A percentile compares a stretch with the other conserved stretches of the same genome.
Evolutionary conservation across 2,113 vertebrate species (phyloP).

Genomic region (Myxocyprinus asiaticus): DNA sequence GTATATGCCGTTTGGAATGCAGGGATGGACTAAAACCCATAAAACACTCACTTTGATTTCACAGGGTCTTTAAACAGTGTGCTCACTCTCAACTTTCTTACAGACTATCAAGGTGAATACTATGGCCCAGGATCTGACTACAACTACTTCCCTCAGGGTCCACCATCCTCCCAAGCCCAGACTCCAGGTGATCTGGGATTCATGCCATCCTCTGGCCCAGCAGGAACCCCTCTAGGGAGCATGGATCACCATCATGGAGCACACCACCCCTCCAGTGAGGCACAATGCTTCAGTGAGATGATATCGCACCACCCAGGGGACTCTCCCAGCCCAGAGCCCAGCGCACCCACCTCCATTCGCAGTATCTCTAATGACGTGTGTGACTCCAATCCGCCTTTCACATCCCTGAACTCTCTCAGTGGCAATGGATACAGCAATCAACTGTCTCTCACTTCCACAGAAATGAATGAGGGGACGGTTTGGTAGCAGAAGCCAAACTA

Average conservation of each 20-base stretch:
- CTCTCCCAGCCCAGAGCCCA: slow-evolving; percentile 94
- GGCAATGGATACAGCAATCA: slow-evolving; percentile 91
- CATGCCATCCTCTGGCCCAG: slow-evolving; percentile 88
- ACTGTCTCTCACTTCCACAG: slow-evolving; percentile 90
- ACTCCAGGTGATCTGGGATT: slow-evolving; percentile 94
- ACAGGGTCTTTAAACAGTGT: neutral
- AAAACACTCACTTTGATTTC: too few relatives aligned
- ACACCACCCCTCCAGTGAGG: slow-evolving; percentile 88
- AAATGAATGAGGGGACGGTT: slow-evolving; percentile 95
- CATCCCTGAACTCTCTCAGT: slow-evolving; percentile 84
- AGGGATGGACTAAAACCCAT: too few relatives aligned
- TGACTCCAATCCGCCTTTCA: slow-evolving; percentile 88
- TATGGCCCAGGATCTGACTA: slow-evolving; percentile 93
- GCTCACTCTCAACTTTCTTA: neutral
- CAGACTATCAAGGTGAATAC: slow-evolving; percentile 96
- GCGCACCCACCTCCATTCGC: slow-evolving; percentile 86
- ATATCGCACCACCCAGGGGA: slow-evolving; percentile 87
- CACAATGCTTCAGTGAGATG: slow-evolving; percentile 91
- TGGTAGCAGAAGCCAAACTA: slow-evolving; percentile 78
- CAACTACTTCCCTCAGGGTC: slow-evolving; percentile 94
- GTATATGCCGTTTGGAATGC: too few relatives aligned
- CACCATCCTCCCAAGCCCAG: slow-evolving; percentile 91
- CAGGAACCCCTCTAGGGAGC: slow-evolving; percentile 87
- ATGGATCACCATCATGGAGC: slow-evolving; percentile 88
- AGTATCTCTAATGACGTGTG: slow-evolving; percentile 93